Evolutionary conservation across 2,888 invertebrate species (phyloP), one percentile per base, ranked within the genome.

Genomic region (Polydrusus tereticollis): DNA sequence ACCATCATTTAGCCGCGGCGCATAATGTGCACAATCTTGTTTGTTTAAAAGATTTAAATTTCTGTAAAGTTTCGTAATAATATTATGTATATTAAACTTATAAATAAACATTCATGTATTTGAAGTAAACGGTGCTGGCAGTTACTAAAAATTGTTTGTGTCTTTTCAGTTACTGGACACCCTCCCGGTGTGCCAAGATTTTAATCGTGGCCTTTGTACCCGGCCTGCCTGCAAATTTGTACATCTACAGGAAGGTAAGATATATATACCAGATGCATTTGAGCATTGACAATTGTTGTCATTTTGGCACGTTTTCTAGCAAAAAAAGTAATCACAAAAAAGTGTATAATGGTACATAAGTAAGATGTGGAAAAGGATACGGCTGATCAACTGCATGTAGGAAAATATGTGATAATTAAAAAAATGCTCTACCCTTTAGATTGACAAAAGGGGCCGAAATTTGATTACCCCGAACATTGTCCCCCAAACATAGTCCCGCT

Each of bases 171-270:
- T 97, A 95, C 97, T 96, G 97, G 97, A 96, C 97, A 98, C 95
- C 96, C 97, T 96, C 96, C 97, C 94, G 95, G 97, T 96, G 94
- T 98, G 95, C 97, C 97, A 95, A 95, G 98, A 96, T 97, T 97
- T 97, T 97, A 98, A 96, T 94, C 94, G 94, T 89, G 95, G 96
- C 90, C 93, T 94, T 89, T 96, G 96, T 91, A 93, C 93, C 90
- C 93, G 96, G 91, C 92, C 94, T 89, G 94, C 95, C 92, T 97
- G 97, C 94, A 96, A 95, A 93, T 96, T 96, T 91, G 95, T 97
- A 90, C 97, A 97, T 93, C 93, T 97, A 89, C 93, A 94, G 90
- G 95, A 96, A 93, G 96, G 97, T 97, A 55, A 74, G 78, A 47
- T 18, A 18, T 2, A n/a, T 59, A 12, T 38, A 36, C 29, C 0